phyloP scores from a whole-genome alignment of 2,888 invertebrate genomes.

The Papilio gigon region DNA sequence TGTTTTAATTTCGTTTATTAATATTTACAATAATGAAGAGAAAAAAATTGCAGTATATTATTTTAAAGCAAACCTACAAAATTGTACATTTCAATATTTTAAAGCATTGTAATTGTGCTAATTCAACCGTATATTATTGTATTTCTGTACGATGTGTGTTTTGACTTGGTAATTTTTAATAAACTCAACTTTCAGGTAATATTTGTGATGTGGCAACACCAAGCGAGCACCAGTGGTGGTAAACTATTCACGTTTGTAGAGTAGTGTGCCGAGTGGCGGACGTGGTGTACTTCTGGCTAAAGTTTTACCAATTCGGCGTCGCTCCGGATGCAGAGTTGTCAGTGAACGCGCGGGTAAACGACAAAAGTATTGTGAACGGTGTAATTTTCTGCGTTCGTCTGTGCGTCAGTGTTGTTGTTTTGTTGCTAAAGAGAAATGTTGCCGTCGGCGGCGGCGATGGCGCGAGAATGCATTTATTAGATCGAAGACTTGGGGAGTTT shows the following conservation, averaged over 20 bases:
- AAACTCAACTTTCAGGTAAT: background rate
- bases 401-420: conserved; percentile 50
- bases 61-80: no score
- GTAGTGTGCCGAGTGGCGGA: conserved; percentile 40
- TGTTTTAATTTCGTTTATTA: no score
- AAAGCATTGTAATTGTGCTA: no score
- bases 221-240: conserved; percentile 62
- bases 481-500: conserved; percentile 68
- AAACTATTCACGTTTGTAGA: conserved; percentile 71
- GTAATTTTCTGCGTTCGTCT: conserved; percentile 48
- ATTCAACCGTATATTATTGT: background rate
- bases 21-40: background rate
- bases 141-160: background rate
- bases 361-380: conserved; percentile 56
- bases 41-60: background rate
- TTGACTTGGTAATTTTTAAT: background rate
- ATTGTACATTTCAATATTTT: no score
- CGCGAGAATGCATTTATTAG: conserved; percentile 65
- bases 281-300: conserved; percentile 38
- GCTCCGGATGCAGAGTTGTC: conserved; percentile 61
- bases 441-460: conserved; percentile 52
- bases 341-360: conserved; percentile 55
- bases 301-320: conserved; percentile 72
- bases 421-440: conserved; percentile 56
- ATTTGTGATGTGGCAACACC: conserved; percentile 45